A percentile compares a stretch with the other conserved stretches of the same genome.
Conservation (phyloP, 2,888 invertebrate genomes). For the Hanleya hanleyi region DNA sequence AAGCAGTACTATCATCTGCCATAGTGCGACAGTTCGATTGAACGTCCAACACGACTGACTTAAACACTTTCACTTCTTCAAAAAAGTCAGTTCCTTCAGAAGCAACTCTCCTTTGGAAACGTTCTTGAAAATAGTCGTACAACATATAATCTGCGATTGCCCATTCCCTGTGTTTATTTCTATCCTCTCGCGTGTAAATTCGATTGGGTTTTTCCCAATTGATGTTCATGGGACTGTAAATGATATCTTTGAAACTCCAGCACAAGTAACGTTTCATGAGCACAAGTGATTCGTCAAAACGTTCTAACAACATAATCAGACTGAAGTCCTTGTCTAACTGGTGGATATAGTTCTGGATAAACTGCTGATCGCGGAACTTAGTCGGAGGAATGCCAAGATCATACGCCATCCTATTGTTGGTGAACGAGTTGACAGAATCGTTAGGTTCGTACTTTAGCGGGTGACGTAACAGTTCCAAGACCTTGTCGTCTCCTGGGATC, state of each 20-base stretch:
- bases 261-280: slow-evolving; percentile 48
- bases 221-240: slow-evolving; percentile 41
- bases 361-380: not conserved
- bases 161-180: slow-evolving; percentile 13
- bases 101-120: not conserved
- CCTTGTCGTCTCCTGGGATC: slow-evolving; percentile 13
- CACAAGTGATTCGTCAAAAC: slow-evolving; percentile 51
- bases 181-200: not conserved
- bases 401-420: slow-evolving; percentile 34
- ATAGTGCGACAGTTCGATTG: not conserved
- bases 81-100: not conserved
- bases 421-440: slow-evolving; percentile 14
- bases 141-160: not conserved
- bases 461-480: slow-evolving; percentile 13
- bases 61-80: not conserved
- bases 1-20: no score
- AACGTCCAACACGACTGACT: not conserved
- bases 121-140: not conserved
- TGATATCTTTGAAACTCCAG: slow-evolving; percentile 49
- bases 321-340: slow-evolving; percentile 42
- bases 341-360: slow-evolving; percentile 26
- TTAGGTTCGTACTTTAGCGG: not conserved
- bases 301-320: slow-evolving; percentile 52
- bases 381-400: not conserved
- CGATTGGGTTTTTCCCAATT: slow-evolving; percentile 2